phyloP scores from a whole-genome alignment of 2,797 vertebrate genomes.

The Argentina silus region DNA sequence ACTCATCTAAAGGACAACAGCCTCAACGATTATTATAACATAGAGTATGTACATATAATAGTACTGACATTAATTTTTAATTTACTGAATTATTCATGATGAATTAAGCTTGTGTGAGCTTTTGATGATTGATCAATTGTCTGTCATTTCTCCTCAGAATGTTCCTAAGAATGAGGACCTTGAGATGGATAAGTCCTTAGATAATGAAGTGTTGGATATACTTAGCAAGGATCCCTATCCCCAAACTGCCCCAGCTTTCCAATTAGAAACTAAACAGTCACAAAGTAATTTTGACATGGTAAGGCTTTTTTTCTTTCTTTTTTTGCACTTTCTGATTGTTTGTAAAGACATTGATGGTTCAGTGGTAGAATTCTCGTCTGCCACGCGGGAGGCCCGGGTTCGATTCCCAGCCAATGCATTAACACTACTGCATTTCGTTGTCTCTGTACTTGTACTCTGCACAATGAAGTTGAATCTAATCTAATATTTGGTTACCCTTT shows the following conservation, averaged over 20 bases:
- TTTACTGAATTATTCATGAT: constrained; percentile 75
- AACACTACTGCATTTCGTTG: too few relatives aligned
- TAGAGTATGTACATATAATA: background rate
- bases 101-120: constrained; percentile 67
- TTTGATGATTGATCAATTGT: constrained; percentile 72
- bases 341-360: too few relatives aligned
- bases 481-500: background rate
- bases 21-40: background rate
- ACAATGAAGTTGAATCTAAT: too few relatives aligned
- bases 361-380: too few relatives aligned
- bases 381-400: too few relatives aligned
- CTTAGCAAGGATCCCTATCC: constrained; percentile 56
- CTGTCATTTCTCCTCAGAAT: constrained; percentile 66
- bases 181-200: constrained; percentile 64
- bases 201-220: constrained; percentile 68
- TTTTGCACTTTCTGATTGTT: background rate
- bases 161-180: constrained; percentile 61
- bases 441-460: too few relatives aligned
- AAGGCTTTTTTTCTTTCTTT: constrained; percentile 8
- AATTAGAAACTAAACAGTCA: constrained; percentile 55
- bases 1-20: background rate
- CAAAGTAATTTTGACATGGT: constrained; percentile 66
- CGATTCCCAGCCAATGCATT: too few relatives aligned
- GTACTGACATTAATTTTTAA: constrained; percentile 33
- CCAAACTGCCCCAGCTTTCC: constrained; percentile 50